Percentiles rank a stretch among this genome's conserved stretches.
Conservation (phyloP, 1,140 invertebrate genomes). For the Saccostrea echinata region DNA sequence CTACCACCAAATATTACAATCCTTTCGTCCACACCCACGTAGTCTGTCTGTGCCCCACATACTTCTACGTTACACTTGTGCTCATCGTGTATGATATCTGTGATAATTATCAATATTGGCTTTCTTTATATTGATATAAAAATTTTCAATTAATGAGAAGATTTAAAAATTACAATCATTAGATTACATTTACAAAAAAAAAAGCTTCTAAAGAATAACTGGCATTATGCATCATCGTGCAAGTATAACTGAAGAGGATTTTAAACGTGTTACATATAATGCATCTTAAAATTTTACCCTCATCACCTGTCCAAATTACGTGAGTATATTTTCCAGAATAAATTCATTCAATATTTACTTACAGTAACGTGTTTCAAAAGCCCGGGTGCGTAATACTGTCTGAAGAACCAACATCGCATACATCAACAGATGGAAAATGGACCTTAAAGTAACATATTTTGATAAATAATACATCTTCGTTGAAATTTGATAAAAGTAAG, state of each 20-base stretch:
- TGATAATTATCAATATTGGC: not conserved
- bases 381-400: not conserved
- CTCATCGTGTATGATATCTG: constrained; percentile 7
- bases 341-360: not conserved
- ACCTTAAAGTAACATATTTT: not conserved
- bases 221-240: no score
- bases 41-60: not conserved
- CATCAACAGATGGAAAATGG: not conserved
- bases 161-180: no score
- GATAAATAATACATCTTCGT: not conserved
- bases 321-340: no score
- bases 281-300: no score
- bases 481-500: no score
- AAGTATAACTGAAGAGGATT: no score
- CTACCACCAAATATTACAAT: not conserved
- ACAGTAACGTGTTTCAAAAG: not conserved
- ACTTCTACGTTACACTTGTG: not conserved
- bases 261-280: no score
- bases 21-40: not conserved
- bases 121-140: no score
- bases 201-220: no score
- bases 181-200: no score
- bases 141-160: no score
- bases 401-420: not conserved
- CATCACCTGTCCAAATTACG: no score